phyloP scores from a whole-genome alignment of 37 sponge, comb jelly and placozoan species.

The Chondrilla cf. caribensis region DNA sequence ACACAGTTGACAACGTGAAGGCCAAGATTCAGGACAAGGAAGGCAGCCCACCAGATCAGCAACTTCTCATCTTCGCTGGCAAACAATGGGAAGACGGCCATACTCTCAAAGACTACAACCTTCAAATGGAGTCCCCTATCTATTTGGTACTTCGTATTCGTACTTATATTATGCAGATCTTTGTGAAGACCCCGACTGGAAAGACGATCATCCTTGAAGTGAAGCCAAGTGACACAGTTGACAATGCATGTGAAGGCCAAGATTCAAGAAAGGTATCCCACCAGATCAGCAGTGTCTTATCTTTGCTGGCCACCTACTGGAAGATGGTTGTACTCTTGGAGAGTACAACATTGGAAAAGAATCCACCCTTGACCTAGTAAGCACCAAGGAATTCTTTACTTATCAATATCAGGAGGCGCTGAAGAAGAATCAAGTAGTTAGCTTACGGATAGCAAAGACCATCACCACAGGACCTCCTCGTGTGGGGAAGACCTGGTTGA shows the following conservation, averaged over 20 bases:
- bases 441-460: not conserved
- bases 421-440: not conserved
- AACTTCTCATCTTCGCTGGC: conserved; percentile 74
- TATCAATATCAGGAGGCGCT: not conserved
- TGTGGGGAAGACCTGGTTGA: not conserved
- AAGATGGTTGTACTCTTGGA: conserved; percentile 91
- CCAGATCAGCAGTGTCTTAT: conserved; percentile 97
- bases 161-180: conserved; percentile 74
- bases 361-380: conserved; percentile 69
- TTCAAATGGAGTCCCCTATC: conserved; percentile 93
- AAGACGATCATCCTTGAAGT: conserved; percentile 97
- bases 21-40: conserved; percentile 81
- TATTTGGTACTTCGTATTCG: conserved; percentile 86
- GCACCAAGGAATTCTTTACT: no score
- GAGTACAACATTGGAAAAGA: conserved; percentile 99
- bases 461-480: not conserved
- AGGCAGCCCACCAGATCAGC: conserved; percentile 78
- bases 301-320: conserved; percentile 88
- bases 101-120: conserved; percentile 89
- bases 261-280: conserved; percentile 97
- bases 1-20: conserved; percentile 76
- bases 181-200: conserved; percentile 73
- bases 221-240: conserved; percentile 89
- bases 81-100: conserved; percentile 74
- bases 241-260: conserved; percentile 95